A percentile compares a stretch with the other conserved stretches of the same genome.
These are phyloP conservation scores for Potamilus streckersoni DNA, from an alignment of 1,140 invertebrate genomes.

Conservation along the genomic window DNA sequence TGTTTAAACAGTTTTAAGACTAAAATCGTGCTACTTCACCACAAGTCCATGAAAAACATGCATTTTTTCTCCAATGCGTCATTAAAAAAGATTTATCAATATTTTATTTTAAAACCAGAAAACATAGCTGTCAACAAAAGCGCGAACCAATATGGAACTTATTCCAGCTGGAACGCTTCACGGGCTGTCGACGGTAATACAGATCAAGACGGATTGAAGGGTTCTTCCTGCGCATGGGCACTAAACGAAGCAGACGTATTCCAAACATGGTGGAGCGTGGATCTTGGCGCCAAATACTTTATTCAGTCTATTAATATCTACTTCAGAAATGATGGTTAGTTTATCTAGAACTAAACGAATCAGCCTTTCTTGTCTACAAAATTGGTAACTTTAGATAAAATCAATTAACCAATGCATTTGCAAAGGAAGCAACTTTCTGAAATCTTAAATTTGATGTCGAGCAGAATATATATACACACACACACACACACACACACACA, in stretches of 20 bases:
- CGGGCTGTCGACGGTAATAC: conserved; percentile 43
- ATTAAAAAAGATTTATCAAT: neutral
- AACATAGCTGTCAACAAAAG: conserved; percentile 38
- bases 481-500: no score
- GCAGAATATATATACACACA: no score
- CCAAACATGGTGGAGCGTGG: conserved; percentile 41
- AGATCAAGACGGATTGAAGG: conserved; percentile 35
- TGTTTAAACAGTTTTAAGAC: neutral
- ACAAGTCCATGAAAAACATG: neutral
- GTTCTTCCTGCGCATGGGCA: conserved; percentile 35
- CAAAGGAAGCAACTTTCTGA: no score
- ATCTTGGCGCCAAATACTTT: conserved; percentile 30
- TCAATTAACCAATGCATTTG: no score
- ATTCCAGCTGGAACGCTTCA: conserved; percentile 35
- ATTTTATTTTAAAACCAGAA: conserved; percentile 19
- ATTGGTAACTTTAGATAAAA: no score
- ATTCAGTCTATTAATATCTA: conserved; percentile 38
- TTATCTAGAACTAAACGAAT: neutral
- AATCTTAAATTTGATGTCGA: no score
- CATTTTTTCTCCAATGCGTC: neutral
- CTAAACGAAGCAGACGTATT: conserved; percentile 39
- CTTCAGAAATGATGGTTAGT: conserved; percentile 41
- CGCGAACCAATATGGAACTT: conserved; percentile 37
- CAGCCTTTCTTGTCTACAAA: neutral
- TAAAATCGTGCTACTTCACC: neutral